Conservation (phyloP, 2,888 invertebrate genomes). For the Pachydiplax longipennis region DNA sequence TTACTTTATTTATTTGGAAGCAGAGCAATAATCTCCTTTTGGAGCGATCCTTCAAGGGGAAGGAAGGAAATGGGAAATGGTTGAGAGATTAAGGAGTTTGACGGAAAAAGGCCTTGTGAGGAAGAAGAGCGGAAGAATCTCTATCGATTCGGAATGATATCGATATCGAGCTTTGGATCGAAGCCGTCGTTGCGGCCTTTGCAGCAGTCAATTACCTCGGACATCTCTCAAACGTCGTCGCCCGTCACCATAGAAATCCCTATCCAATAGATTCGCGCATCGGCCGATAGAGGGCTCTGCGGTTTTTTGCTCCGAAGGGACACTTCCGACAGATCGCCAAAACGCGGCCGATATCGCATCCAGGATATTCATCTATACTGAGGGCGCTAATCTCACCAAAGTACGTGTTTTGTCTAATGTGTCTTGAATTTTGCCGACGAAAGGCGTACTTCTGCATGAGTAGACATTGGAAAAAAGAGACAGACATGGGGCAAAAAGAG, state of each 20-base stretch:
- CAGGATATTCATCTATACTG: too few species aligned
- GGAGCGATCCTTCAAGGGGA: background rate
- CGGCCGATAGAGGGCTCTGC: background rate
- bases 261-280: background rate
- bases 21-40: too few species aligned
- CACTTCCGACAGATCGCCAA: background rate
- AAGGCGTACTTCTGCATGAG: too few species aligned
- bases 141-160: background rate
- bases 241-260: background rate
- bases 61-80: background rate
- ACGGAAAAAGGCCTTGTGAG: background rate
- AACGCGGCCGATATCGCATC: background rate
- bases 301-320: background rate
- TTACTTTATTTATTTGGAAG: too few species aligned
- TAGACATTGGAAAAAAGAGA: too few species aligned
- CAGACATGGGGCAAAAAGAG: too few species aligned
- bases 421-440: too few species aligned
- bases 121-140: background rate
- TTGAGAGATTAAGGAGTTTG: background rate
- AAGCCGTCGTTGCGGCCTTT: too few species aligned
- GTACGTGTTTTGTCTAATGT: too few species aligned
- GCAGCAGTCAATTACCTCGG: background rate
- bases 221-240: background rate
- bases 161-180: background rate
- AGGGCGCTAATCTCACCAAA: too few species aligned